Conservation (phyloP, 2,797 vertebrate species). For the Sphaeramia orbicularis region DNA sequence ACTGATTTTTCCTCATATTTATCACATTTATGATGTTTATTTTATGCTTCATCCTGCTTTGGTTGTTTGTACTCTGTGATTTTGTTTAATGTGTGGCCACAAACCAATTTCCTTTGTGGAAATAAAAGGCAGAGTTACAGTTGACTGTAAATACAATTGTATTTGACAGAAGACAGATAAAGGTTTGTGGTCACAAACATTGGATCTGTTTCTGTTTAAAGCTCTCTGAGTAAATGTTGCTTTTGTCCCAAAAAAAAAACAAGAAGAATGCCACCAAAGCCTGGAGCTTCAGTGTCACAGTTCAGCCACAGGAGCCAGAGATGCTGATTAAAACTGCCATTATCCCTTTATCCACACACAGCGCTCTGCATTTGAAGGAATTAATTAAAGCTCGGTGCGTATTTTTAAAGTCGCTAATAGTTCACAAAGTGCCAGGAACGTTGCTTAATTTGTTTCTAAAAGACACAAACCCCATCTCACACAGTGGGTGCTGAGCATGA, state of each 20-base stretch:
- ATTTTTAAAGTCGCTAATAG: slow-evolving; percentile 69
- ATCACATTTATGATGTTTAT: no score
- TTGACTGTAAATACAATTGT: slow-evolving; percentile 11
- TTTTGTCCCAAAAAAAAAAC: slow-evolving; percentile 23
- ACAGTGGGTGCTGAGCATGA: no score
- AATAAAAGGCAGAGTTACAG: slow-evolving; percentile 3
- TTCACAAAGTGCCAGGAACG: slow-evolving; percentile 62
- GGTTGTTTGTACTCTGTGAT: no score
- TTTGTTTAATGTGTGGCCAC: slow-evolving; percentile 6
- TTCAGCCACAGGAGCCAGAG: slow-evolving; percentile 14
- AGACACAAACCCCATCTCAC: slow-evolving; percentile 33
- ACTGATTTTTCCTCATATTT: background rate
- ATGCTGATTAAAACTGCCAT: slow-evolving; percentile 50
- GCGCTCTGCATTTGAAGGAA: slow-evolving; percentile 57
- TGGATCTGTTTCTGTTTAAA: slow-evolving; percentile 8
- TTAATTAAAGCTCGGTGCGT: slow-evolving; percentile 62
- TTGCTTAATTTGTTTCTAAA: slow-evolving; percentile 56
- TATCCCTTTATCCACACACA: slow-evolving; percentile 47
- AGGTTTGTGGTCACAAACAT: no score
- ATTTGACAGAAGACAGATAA: slow-evolving; percentile 20
- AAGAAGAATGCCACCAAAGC: slow-evolving; percentile 22
- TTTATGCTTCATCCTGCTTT: no score
- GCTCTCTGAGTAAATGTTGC: slow-evolving; percentile 22
- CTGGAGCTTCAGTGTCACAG: slow-evolving; percentile 16
- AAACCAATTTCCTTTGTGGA: slow-evolving; percentile 8